These are phyloP conservation scores for Daubentonia madagascariensis DNA, from an alignment of 2,113 vertebrate species.

Conservation along the genomic window DNA sequence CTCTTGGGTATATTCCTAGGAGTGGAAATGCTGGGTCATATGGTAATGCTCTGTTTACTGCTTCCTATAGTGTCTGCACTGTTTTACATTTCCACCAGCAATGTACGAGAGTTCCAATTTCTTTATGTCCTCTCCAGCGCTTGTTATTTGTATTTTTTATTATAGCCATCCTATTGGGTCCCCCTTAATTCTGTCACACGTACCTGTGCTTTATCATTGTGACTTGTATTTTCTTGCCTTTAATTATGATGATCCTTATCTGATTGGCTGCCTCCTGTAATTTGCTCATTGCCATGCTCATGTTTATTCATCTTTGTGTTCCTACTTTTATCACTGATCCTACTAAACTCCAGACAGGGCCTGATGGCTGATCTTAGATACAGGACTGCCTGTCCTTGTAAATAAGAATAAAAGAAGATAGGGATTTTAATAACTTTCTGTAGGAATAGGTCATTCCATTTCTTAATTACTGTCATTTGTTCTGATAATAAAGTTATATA, in stretches of 20 bases:
- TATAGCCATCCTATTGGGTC: background rate
- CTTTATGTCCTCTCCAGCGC: background rate
- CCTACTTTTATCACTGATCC: background rate
- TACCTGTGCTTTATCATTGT: background rate
- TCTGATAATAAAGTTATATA: background rate
- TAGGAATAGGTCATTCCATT: background rate
- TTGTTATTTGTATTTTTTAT: constrained; percentile 21
- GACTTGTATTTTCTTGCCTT: background rate
- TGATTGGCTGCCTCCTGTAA: background rate
- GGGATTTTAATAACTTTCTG: background rate
- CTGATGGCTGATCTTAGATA: background rate
- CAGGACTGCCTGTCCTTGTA: background rate
- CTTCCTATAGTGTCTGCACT: background rate
- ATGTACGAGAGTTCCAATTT: background rate
- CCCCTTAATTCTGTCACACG: background rate
- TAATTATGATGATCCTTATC: background rate
- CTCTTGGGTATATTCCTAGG: background rate
- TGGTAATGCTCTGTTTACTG: background rate
- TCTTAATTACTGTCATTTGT: background rate
- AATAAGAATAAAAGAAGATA: background rate
- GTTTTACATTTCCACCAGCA: background rate
- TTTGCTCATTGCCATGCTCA: background rate
- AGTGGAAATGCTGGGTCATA: background rate
- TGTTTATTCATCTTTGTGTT: background rate
- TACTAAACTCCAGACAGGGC: background rate